Percentiles rank a stretch among this genome's conserved stretches.
Conservation (phyloP, 2,797 vertebrate species). For the Enteromius radiatus region DNA sequence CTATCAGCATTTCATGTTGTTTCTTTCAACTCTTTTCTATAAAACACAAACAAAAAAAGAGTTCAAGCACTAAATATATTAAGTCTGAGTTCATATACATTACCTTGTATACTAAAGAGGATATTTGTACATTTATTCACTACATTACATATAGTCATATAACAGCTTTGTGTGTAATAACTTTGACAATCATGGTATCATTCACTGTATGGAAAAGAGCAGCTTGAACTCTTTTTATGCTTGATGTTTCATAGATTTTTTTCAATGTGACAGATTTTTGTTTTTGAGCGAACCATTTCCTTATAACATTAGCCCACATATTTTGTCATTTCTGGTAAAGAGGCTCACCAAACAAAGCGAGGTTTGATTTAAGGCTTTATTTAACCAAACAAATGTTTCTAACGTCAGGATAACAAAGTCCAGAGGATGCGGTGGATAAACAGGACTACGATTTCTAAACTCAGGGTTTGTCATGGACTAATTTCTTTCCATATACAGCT, state of each 20-base stretch:
- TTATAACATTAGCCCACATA: neutral
- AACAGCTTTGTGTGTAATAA: neutral
- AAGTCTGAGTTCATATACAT: neutral
- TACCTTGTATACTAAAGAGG: neutral
- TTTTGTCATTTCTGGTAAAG: conserved; percentile 29
- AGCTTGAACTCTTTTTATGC: neutral
- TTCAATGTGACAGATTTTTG: neutral
- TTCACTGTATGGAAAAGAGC: conserved; percentile 3
- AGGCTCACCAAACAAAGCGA: neutral
- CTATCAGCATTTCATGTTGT: neutral
- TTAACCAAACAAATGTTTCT: conserved; percentile 14
- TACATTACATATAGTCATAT: neutral
- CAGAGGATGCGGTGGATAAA: conserved; percentile 12
- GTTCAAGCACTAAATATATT: neutral
- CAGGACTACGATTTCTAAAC: conserved; percentile 6
- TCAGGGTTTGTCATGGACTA: conserved; percentile 33
- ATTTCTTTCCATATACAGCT: conserved; percentile 13
- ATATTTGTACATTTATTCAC: neutral
- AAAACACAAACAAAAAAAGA: neutral
- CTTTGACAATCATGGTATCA: neutral
- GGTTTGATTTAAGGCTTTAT: conserved; percentile 11
- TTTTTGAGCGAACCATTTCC: neutral
- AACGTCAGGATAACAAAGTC: conserved; percentile 35
- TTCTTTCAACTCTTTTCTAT: neutral
- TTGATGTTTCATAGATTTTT: neutral